Base-by-base conservation (phyloP, 2,888 invertebrate species). In the Drosophila lutescens region DNA sequence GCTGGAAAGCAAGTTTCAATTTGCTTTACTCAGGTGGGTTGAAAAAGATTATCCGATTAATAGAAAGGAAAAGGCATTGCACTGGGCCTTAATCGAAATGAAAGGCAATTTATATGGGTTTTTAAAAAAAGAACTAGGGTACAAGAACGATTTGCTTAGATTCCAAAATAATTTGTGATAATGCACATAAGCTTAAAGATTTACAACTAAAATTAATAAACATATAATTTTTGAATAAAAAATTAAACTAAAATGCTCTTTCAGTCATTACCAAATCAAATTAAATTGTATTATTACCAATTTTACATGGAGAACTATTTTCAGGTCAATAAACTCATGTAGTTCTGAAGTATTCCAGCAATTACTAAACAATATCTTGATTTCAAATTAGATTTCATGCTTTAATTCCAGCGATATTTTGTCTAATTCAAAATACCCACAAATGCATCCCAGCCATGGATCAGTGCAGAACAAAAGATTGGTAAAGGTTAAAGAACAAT, bases 321-420 rank as follows among this genome's bases (percentile, higher is more conserved):
- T 2, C 30, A 7, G 40, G 30, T 58, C 57, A 58, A n/a, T 57
- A 30, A 56, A 40, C 58, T 30, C 32, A 3, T 12, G 7, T 9
- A 12, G 6, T 57, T 51, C 3, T 1, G n/a, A 36, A 36, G 34
- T 12, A 49, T 17, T 61, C 9, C 38, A 26, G 38, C 20, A 57
- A 57, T 58, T 58, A 57, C 13, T 23, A 36, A 43, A 43, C 26
- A 43, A 43, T 58, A 59, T 43, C 60, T 59, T 58, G 59, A 59
- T 59, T 63, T 40, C 20, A 62, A 62, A 62, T 62, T 46, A 36
- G 49, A 63, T 63, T 63, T 63, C 62, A 63, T 63, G 63, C 63
- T 38, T 62, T 49, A 49, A 47, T 49, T 47, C 47, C 32, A 5
- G 15, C 10, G 13, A 30, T 47, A 40, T 60, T 61, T 60, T 12